Evolutionary conservation across 1,140 invertebrate species (phyloP), one percentile per base, ranked within the genome.

Genomic region (Cardiocondyla obscurior): DNA sequence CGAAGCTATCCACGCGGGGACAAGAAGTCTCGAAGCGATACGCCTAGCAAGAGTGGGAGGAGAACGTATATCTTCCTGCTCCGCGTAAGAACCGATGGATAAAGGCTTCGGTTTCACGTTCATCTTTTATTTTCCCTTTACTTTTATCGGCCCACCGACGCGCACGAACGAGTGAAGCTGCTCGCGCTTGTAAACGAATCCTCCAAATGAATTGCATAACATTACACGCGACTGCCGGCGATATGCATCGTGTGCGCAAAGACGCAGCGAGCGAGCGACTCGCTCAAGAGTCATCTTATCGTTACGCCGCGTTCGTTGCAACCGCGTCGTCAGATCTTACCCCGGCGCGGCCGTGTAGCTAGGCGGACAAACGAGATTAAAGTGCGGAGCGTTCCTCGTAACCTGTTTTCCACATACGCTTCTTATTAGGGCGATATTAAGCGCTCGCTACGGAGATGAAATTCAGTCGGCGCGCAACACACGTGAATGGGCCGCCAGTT

Each of bases 121-220:
- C 16, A 36, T 72, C 57, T 70, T 60, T 62, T 67, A 57, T 60
- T 83, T 46, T 83, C 53, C 22, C 5, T 30, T 5, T 10, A 10
- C 14, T 65, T 67, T 8, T n/a, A 19, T 64, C 55, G 49, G 49
- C 62, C 22, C 69, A 44, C 28, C 16, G 16, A 7, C 10, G 28
- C 10, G 36, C 53, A 14, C 36, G 39, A 28, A 25, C n/a, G 14
- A 53, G 25, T 16, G 36, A 7, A 51, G 14, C 12, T 55, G 39
- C 57, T 81, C 33, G 33, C 57, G 58, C 73, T 69, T 60, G 33
- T 60, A 44, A 42, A 70, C 44, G 51, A 39, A 77, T n/a, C 36
- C 69, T 57, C 69, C 55, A 83, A 89, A 87, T 82, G 65, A 87
- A 89, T 90, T 81, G 85, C 83, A 84, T 82, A 85, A 85, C 77